Conservation (phyloP, 2,888 invertebrate genomes). For the Lapara coniferarum region DNA sequence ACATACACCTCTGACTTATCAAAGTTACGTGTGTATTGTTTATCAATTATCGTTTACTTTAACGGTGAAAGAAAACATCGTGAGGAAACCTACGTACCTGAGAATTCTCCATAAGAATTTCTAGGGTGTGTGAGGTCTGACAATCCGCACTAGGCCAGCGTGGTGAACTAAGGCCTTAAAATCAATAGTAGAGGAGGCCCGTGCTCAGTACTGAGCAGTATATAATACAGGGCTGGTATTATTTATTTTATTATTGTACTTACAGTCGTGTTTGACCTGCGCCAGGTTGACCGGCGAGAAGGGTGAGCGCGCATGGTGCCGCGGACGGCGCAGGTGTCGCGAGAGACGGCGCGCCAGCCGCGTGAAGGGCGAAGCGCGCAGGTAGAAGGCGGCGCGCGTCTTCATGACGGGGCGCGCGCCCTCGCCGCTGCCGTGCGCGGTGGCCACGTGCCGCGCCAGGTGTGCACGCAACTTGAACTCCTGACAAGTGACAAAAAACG, state of each 20-base stretch:
- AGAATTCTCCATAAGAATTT: no score
- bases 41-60: no score
- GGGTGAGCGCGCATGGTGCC: slow-evolving; percentile 95
- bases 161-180: no score
- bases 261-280: slow-evolving; percentile 95
- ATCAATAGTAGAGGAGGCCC: no score
- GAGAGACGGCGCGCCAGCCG: slow-evolving; percentile 94
- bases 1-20: no score
- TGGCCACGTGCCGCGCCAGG: slow-evolving; percentile 96
- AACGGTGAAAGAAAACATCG: no score
- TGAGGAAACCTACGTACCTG: no score
- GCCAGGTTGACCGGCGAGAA: slow-evolving; percentile 90
- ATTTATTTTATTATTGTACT: slow-evolving; percentile 58
- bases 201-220: no score
- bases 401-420: slow-evolving; percentile 96
- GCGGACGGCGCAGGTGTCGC: slow-evolving; percentile 90
- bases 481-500: slow-evolving; percentile 53
- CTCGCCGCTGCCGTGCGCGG: slow-evolving; percentile 91
- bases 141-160: no score
- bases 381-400: slow-evolving; percentile 97
- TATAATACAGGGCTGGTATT: no score
- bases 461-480: slow-evolving; percentile 98
- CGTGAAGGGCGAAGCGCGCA: slow-evolving; percentile 95
- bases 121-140: no score
- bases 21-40: no score